Evolutionary conservation across 2,888 invertebrate genomes (phyloP), one percentile per base, ranked within the genome.

Genomic region (Exocentrus adspersus): DNA sequence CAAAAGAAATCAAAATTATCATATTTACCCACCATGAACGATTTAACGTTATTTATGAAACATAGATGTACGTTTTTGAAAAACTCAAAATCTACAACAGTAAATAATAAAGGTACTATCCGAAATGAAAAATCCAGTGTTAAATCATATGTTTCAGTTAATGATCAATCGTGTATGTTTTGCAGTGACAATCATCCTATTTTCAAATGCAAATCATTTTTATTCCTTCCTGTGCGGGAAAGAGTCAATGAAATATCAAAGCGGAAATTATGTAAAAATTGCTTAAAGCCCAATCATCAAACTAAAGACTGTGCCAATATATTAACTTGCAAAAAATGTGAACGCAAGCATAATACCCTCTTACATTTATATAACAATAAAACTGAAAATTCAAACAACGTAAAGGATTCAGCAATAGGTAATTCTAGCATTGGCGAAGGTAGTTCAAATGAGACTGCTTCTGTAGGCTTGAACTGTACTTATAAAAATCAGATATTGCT

Each of bases 251-350:
- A 46, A 46, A 46, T 46, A 1, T 46, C 46, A 9, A 21, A 46
- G 21, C 20, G 37, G 12, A 46, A 46, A 21, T 21, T 46, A n/a
- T 46, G 51, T n/a, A 52, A 52, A 37, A 52, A 52, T 17, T 52
- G 51, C n/a, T 51, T 51, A n/a, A 32, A 37, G 20, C 17, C 32
- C 2, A 52, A 52, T n/a, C 51, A 52, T 52, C 19, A 37, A 37
- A 52, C 52, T 7, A 52, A 37, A 20, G 37, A 52, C 10, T 52
- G 52, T 10, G 41, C 37, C 5, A 50, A 1, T 4, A 20, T n/a
- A 17, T 51, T 20, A 3, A 32, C 16, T 17, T 37, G 52, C n/a
- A 52, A 19, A 20, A 52, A 52, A 9, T 52, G 52, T 30, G 32
- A 50, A 30, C n/a, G 28, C 16, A 50, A 50, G 10, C 50, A 50